Base-by-base conservation (phyloP, 2,113 vertebrate genomes). In the Lagopus muta region DNA sequence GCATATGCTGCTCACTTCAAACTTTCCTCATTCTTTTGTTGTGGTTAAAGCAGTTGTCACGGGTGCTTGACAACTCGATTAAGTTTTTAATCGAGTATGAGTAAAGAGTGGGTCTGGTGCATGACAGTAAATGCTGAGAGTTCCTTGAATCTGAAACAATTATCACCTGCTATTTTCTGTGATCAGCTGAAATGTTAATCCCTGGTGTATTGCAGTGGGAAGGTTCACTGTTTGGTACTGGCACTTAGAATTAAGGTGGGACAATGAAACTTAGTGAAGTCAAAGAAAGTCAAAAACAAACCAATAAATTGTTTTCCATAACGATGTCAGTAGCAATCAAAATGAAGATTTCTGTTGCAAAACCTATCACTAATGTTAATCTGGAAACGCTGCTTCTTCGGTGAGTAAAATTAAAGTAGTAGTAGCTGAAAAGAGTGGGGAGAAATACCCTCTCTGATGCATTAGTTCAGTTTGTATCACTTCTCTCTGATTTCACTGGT, bases 21-120 rank as follows among this genome's bases (percentile, higher is more conserved):
- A 79, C 83, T 92, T 91, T 82, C 83, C 73, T 90, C 70, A 79
- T 95, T 90, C 91, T 94, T 90, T 66, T 74, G 47, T 95, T 96
- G 78, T 94, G 96, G 75, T 55, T 95, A 91, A 93, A 96, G 71
- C 40, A 89, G 62, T 81, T 97, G 86, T 84, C 60, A 62, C 54
- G 83, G 87, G 16, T 93, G 87, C 90, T 96, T 93, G 92, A 92
- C 94, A 97, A 73, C 80, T 95, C 97, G 93, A 87, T 96, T 96
- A 87, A 70, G 93, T 96, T 89, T 94, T 97, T 95, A 97, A 95
- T 87, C 86, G 91, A 92, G 88, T 90, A 28, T 88, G 74, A 94
- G 77, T 94, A 82, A 78, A 81, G 92, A 85, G 86, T 81, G 90
- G 81, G n/a, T 18, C 96, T 82, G 57, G 64, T 93, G 47, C 62